Base-by-base conservation (phyloP, 1,140 invertebrate genomes). In the Megathymus violae region DNA sequence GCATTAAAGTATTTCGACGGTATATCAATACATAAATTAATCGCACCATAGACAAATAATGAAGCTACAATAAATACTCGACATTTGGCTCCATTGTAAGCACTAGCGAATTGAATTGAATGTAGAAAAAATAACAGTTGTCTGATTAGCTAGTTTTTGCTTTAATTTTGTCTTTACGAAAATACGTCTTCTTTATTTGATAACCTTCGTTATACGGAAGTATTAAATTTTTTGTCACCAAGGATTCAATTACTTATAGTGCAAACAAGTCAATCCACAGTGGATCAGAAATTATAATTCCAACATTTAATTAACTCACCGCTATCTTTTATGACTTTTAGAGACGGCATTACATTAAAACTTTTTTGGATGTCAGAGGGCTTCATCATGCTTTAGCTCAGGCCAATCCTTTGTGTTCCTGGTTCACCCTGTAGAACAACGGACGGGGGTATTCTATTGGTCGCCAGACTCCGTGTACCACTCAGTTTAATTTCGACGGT, bases 11-110 rank as follows among this genome's bases (percentile, higher is more conserved):
- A 44, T 63, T 19, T 11, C 17, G 25, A 60, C 59, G 59, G 6
- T 58, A 43, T 25, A 44, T 54, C 48, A 50, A 68, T 62, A 60
- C 36, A 65, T 47, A 60, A 43, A 58, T 52, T 64, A 36, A 64
- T 65, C 63, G 47, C 17, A 36, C 56, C 60, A 44, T 54, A 64
- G 66, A 67, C 62, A 60, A 67, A 50, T 40, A 63, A 69, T 63
- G 68, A 61, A 62, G 40, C 3, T 34, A 50, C 16, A n/a, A n/a
- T n/a, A n/a, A 36, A 50, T 17, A 17, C 13, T 14, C 40, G 16
- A 16, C 11, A 10, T 50, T 40, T 52, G 36, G 48, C 34, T 31
- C 22, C 13, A 38, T 51, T 51, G 16, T 36, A 16, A 15, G 19
- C 31, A 34, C 48, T 15, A 31, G 14, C 46, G 46, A 34, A 51